Base-by-base conservation (phyloP, 2,113 vertebrate species). In the Dasyornis broadbenti region DNA sequence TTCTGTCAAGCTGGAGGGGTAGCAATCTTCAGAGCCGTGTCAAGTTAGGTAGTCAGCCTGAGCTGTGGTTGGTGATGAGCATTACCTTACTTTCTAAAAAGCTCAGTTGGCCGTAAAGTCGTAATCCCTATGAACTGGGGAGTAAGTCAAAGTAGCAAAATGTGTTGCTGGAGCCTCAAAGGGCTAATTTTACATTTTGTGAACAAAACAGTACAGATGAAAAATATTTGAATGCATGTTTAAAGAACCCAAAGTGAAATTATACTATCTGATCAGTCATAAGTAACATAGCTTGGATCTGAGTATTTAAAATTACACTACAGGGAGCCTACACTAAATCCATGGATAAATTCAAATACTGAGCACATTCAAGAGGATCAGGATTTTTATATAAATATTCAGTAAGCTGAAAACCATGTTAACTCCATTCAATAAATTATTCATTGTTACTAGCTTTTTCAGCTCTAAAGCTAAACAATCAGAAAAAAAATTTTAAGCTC, bases 371-470 rank as follows among this genome's bases (percentile, higher is more conserved):
- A 77, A 80, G 63, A 45, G 42, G 70, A 73, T 47, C 44, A 69
- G 27, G 3, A 47, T 79, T 85, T 77, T 65, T 65, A 13, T 33
- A 44, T 86, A 83, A 87, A 66, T 93, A 92, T 90, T 89, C 57
- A 81, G 24, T 93, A 53, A 91, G 22, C 13, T 88, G 68, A 86
- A 91, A 94, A 68, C n/a, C 33, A 35, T 63, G 56, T 76, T 89
- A 82, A 54, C 42, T 52, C 93, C 35, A 59, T 69, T 86, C 40
- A 73, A 33, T 89, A 82, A 90, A 84, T 95, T 90, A 90, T 93
- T 85, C 19, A 89, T 76, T n/a, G 4, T 60, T 78, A 82, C 18
- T 61, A 89, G 65, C 26, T 73, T 94, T 83, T 64, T 79, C 76
- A 86, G 14, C 30, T 84, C 50, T 56, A 31, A 90, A 90, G 57